Evolutionary conservation across 2,113 vertebrate species (phyloP).

Genomic region (Turnix velox): DNA sequence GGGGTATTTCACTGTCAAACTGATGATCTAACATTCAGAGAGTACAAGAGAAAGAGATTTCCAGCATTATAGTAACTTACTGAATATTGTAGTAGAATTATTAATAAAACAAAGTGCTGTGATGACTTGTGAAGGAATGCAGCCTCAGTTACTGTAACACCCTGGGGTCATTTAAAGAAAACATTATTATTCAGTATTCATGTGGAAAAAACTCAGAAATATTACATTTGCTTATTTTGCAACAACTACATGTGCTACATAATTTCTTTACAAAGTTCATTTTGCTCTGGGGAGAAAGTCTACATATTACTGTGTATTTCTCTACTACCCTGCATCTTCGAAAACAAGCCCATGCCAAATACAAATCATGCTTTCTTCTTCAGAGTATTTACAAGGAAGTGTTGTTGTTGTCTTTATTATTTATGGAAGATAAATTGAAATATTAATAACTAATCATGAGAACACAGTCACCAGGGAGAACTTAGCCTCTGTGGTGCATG

Average conservation of each 20-base stretch:
- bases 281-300: background rate
- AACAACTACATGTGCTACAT: background rate
- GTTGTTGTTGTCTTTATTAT: background rate
- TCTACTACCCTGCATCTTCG: background rate
- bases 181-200: background rate
- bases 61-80: background rate
- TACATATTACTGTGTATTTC: background rate
- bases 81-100: background rate
- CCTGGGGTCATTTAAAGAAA: background rate
- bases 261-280: background rate
- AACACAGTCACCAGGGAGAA: background rate
- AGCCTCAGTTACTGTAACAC: conserved; percentile 1
- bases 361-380: fast-evolving
- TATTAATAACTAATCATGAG: background rate
- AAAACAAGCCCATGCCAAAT: background rate
- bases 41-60: background rate
- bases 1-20: background rate
- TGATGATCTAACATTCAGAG: background rate
- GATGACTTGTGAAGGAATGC: conserved; percentile 44
- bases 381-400: background rate
- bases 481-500: background rate
- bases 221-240: background rate
- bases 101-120: background rate
- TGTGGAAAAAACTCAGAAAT: background rate
- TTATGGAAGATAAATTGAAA: background rate